A percentile compares a stretch with the other conserved stretches of the same genome.
These are phyloP conservation scores for Napeogenes inachia DNA, from an alignment of 2,888 invertebrate genomes.

Conservation along the genomic window DNA sequence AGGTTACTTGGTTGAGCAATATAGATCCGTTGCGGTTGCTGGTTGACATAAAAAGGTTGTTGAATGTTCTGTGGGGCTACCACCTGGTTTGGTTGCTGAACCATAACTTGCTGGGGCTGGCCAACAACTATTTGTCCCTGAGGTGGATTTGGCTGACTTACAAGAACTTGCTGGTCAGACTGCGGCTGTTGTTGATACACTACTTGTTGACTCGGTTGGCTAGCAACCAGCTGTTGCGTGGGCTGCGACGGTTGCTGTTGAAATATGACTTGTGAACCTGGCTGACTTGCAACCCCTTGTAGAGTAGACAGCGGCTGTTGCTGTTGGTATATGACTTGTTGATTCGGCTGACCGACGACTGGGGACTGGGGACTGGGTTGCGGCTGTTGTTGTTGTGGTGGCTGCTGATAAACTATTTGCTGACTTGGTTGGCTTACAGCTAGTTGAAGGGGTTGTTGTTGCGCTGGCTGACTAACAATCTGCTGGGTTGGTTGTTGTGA, in stretches of 20 bases:
- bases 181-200: slow-evolving; percentile 20
- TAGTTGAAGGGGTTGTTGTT: neutral
- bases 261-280: neutral
- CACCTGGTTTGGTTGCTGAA: slow-evolving; percentile 22
- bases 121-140: too few species aligned
- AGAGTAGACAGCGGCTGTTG: slow-evolving; percentile 24
- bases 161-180: slow-evolving; percentile 16
- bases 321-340: neutral
- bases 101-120: slow-evolving; percentile 5
- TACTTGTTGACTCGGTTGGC: too few species aligned
- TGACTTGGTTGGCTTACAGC: neutral
- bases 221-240: too few species aligned
- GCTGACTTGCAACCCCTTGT: slow-evolving; percentile 10
- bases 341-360: too few species aligned
- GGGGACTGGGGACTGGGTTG: too few species aligned
- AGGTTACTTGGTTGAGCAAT: too few species aligned
- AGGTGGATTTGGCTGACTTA: slow-evolving; percentile 5
- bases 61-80: slow-evolving; percentile 20
- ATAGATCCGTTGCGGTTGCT: slow-evolving; percentile 19
- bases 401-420: neutral
- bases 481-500: slow-evolving; percentile 10
- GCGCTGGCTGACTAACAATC: slow-evolving; percentile 3
- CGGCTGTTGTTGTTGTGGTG: neutral
- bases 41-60: slow-evolving; percentile 18
- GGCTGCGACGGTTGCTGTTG: too few species aligned